Percentiles rank a stretch among this genome's conserved stretches.
Conservation (phyloP, 2,888 invertebrate genomes). For the Tipula helvola region DNA sequence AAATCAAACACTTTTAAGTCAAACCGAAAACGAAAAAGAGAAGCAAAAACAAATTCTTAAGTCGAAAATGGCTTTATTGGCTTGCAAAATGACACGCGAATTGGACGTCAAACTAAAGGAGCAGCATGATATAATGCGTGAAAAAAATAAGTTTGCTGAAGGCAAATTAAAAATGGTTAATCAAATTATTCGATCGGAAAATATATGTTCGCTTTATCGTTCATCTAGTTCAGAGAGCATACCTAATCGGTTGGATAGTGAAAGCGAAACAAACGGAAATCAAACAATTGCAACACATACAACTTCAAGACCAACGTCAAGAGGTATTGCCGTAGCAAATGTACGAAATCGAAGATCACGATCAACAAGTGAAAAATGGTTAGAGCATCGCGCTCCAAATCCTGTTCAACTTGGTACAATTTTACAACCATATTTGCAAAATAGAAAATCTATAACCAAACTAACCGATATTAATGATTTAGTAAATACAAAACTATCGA, state of each 20-base stretch:
- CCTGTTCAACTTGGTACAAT: slow-evolving; percentile 79
- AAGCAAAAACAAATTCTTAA: slow-evolving; percentile 51
- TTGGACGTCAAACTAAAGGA: slow-evolving; percentile 46
- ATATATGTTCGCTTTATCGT: slow-evolving; percentile 23
- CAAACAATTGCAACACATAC: slow-evolving; percentile 14
- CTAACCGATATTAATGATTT: slow-evolving; percentile 68
- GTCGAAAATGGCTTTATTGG: slow-evolving; percentile 54
- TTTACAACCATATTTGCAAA: slow-evolving; percentile 70
- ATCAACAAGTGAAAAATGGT: slow-evolving; percentile 68
- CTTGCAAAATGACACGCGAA: slow-evolving; percentile 61
- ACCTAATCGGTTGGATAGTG: background rate
- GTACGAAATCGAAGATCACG: slow-evolving; percentile 66
- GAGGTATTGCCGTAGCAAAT: slow-evolving; percentile 58
- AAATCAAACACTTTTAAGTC: slow-evolving; percentile 48
- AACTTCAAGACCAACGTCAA: slow-evolving; percentile 14
- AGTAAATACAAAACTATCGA: slow-evolving; percentile 54
- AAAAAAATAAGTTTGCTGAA: slow-evolving; percentile 43
- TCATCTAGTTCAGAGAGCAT: slow-evolving; percentile 27
- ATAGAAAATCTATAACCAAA: slow-evolving; percentile 72
- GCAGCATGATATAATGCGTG: slow-evolving; percentile 41
- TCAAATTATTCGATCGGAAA: slow-evolving; percentile 40
- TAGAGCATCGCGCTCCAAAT: slow-evolving; percentile 76
- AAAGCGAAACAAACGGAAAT: slow-evolving; percentile 5
- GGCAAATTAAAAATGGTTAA: slow-evolving; percentile 47
- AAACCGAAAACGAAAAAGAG: slow-evolving; percentile 51